phyloP scores from a whole-genome alignment of 1,140 invertebrate species.

The Drosophila tropicalis region DNA sequence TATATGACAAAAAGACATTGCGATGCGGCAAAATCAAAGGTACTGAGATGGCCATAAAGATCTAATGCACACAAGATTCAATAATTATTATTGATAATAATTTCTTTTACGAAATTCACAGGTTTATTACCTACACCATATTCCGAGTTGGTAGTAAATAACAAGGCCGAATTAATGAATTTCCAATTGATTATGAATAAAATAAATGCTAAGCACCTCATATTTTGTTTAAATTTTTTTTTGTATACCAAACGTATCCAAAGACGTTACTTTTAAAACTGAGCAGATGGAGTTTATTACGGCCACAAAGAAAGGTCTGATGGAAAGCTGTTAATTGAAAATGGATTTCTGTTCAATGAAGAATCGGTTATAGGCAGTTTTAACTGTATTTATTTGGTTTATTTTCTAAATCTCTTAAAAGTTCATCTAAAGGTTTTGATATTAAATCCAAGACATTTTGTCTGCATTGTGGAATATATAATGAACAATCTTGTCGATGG shows the following conservation, averaged over 20 bases:
- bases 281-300: neutral
- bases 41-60: slow-evolving; percentile 84
- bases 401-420: neutral
- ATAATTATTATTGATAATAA: neutral
- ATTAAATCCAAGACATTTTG: slow-evolving; percentile 70
- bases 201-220: slow-evolving; percentile 5
- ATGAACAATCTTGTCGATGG: slow-evolving; percentile 69
- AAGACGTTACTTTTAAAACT: neutral
- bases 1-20: slow-evolving; percentile 89
- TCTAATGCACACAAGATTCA: neutral
- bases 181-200: neutral
- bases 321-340: neutral
- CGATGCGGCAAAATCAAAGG: slow-evolving; percentile 88
- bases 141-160: slow-evolving; percentile 53
- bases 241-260: neutral
- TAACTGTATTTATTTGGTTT: neutral
- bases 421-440: slow-evolving; percentile 30
- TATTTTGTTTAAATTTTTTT: neutral
- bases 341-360: neutral
- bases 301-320: neutral
- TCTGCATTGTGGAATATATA: slow-evolving; percentile 74
- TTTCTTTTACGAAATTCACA: neutral
- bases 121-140: slow-evolving; percentile 42
- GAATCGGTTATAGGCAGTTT: slow-evolving; percentile 7
- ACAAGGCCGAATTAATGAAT: slow-evolving; percentile 9